Conservation (phyloP, 2,888 invertebrate species). For the Halocaridina rubra region DNA sequence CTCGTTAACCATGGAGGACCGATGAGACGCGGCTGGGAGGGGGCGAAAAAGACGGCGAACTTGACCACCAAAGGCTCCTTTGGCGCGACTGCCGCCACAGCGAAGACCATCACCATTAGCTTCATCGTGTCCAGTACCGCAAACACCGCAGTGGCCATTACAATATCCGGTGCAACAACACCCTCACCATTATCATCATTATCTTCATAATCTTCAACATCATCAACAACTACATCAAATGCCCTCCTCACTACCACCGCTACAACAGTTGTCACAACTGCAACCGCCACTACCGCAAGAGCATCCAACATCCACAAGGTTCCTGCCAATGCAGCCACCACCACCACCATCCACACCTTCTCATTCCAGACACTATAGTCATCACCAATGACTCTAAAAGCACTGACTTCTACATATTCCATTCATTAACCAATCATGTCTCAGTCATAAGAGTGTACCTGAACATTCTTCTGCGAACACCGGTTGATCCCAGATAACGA, state of each 20-base stretch:
- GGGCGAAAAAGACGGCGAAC: slow-evolving; percentile 58
- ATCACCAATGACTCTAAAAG: too few relatives aligned
- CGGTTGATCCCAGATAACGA: too few relatives aligned
- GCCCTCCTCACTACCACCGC: slow-evolving; percentile 7
- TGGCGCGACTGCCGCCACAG: slow-evolving; percentile 25
- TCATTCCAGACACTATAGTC: neutral
- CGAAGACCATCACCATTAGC: slow-evolving; percentile 5
- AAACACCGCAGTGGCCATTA: slow-evolving; percentile 39
- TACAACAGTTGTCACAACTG: neutral
- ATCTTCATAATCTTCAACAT: too few relatives aligned
- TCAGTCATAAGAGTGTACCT: too few relatives aligned
- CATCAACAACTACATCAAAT: too few relatives aligned
- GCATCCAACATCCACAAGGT: neutral
- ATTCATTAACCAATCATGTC: too few relatives aligned
- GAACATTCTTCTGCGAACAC: too few relatives aligned
- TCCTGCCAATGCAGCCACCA: neutral
- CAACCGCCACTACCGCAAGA: slow-evolving; percentile 14
- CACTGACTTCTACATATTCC: too few relatives aligned
- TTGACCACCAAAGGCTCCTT: slow-evolving; percentile 33
- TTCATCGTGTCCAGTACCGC: slow-evolving; percentile 7
- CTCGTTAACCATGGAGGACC: slow-evolving; percentile 74
- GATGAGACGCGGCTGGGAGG: slow-evolving; percentile 65
- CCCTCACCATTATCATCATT: slow-evolving; percentile 10
- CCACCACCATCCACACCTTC: neutral
- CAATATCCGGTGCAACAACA: slow-evolving; percentile 26